These are phyloP conservation scores for Maniola jurtina DNA, from an alignment of 1,140 invertebrate genomes.

Conservation along the genomic window DNA sequence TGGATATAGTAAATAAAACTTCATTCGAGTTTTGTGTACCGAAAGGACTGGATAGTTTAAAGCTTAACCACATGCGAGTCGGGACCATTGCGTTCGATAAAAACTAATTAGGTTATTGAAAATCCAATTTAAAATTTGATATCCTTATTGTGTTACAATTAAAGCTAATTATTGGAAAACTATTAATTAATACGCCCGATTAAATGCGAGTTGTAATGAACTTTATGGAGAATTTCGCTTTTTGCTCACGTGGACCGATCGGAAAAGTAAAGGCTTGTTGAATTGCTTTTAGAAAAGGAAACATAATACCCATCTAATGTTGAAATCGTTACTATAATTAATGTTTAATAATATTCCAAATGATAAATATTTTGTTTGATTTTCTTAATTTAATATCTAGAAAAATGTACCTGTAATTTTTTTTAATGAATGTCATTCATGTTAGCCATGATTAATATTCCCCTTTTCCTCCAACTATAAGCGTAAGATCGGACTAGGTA, in stretches of 20 bases:
- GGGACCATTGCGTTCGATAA: slow-evolving; percentile 36
- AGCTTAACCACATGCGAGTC: slow-evolving; percentile 38
- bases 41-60: slow-evolving; percentile 45
- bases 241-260: slow-evolving; percentile 9
- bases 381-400: too few species aligned
- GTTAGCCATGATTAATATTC: too few species aligned
- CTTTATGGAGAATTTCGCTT: slow-evolving; percentile 16
- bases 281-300: too few species aligned
- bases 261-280: not conserved
- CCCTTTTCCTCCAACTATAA: too few species aligned
- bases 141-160: slow-evolving; percentile 33
- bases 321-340: too few species aligned
- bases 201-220: slow-evolving; percentile 26
- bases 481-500: too few species aligned
- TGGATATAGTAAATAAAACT: slow-evolving; percentile 59
- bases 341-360: too few species aligned
- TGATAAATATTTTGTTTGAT: too few species aligned
- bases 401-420: too few species aligned
- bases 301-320: too few species aligned
- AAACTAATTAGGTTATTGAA: slow-evolving; percentile 44
- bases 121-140: slow-evolving; percentile 36
- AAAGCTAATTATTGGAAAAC: slow-evolving; percentile 34
- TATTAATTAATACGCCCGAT: slow-evolving; percentile 31
- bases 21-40: slow-evolving; percentile 53
- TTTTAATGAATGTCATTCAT: too few species aligned